Base-by-base conservation (phyloP, 2,113 vertebrate genomes). In the Aphyosemion australe region DNA sequence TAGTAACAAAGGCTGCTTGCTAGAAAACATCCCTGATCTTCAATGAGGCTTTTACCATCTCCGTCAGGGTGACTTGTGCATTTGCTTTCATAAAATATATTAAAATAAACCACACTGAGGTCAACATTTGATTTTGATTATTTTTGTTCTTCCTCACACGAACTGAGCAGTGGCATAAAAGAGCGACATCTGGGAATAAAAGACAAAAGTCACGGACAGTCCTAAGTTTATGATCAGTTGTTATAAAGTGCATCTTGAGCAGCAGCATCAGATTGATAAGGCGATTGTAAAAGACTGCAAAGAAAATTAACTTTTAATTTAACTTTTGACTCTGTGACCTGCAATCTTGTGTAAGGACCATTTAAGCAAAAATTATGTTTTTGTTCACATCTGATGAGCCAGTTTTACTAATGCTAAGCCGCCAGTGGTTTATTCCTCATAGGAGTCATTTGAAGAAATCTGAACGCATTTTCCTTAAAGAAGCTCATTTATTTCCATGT, bases 1-100 rank as follows among this genome's bases (percentile, higher is more conserved):
- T 76, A 65, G 80, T 52, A 85, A 83, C 74, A 67, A 26, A 47
- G 58, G 20, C 16, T 20, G 1, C 20, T 1, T 1, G 8, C 5
- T 31, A 41, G 37, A 46, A 66, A 70, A 55, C 11, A 34, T 56
- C 26, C 12, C 1, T 21, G 53, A 43, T 66, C 21, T 63, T 34
- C 18, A 54, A 12, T 42, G 15, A 51, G 32, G 37, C 21, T 62
- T 77, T 20, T 12, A 46, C 18, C 12, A 13, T 69, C 26, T 65
- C 16, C 8, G n/a, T 50, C 46, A 56, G 18, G 39, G 12, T 2
- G 2, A 61, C 20, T 12, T 37, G 45, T 48, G 32, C 13, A 13
- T 75, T 59, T 48, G 34, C 15, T 64, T 52, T 19, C 42, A 52
- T 1, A 9, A 0, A 54, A 45, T 12, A 26, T 70, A 46, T 11